phyloP scores from a whole-genome alignment of 2,113 vertebrate species.

The Felis chaus region DNA sequence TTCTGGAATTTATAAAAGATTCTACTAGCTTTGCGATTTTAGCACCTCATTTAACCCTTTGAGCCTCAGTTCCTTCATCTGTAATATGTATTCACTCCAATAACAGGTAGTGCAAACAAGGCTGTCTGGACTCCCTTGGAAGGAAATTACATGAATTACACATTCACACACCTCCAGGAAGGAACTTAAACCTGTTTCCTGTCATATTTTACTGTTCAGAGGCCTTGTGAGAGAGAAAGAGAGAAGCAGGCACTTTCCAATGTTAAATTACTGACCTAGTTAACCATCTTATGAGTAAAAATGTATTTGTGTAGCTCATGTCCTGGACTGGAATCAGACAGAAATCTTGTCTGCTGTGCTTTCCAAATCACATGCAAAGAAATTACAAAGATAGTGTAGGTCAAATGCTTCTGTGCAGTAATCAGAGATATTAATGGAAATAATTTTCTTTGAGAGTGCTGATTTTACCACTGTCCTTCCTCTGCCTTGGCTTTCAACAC shows the following conservation, averaged over 20 bases:
- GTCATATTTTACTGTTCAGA: not conserved
- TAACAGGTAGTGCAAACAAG: not conserved
- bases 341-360: not conserved
- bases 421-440: not conserved
- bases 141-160: not conserved
- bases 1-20: not conserved
- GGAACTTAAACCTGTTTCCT: conserved; percentile 34
- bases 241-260: not conserved
- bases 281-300: not conserved
- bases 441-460: not conserved
- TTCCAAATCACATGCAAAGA: not conserved
- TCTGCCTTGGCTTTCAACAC: not conserved
- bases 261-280: not conserved
- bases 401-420: not conserved
- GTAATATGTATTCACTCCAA: not conserved
- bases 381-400: not conserved
- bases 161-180: not conserved
- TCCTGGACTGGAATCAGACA: not conserved
- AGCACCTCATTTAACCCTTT: not conserved
- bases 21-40: not conserved
- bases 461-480: not conserved
- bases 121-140: not conserved
- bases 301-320: not conserved
- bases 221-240: not conserved
- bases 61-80: not conserved